A percentile compares a stretch with the other conserved stretches of the same genome.
phyloP scores from a whole-genome alignment of 2,113 vertebrate species.

The Galemys pyrenaicus region DNA sequence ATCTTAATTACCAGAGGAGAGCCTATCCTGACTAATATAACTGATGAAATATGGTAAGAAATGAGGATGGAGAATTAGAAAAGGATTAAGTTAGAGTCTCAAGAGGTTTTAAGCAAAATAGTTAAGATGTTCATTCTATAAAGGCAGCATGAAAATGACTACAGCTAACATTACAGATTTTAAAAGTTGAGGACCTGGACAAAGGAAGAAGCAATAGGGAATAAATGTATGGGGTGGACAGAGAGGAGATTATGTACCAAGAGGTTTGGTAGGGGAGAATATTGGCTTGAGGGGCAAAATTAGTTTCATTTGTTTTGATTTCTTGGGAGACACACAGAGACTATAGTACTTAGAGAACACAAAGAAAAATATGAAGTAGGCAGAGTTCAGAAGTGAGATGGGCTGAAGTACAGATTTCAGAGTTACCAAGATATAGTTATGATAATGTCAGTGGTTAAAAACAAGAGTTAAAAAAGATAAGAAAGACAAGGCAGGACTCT shows the following conservation, averaged over 20 bases:
- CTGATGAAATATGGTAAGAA: constrained; percentile 14
- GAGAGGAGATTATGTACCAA: background rate
- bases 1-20: background rate
- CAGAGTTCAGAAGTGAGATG: background rate
- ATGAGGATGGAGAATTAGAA: background rate
- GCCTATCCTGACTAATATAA: background rate
- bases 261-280: background rate
- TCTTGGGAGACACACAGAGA: background rate
- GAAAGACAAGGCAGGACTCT: background rate
- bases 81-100: background rate
- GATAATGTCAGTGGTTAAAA: background rate
- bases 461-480: background rate
- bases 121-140: background rate
- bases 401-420: background rate
- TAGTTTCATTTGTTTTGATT: background rate
- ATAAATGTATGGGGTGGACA: background rate
- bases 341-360: background rate
- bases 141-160: background rate
- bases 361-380: background rate
- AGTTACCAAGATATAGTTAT: background rate
- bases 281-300: background rate
- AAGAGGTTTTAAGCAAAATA: background rate
- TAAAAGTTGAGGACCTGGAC: background rate
- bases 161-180: background rate
- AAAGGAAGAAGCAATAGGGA: background rate